Evolutionary conservation across 2,113 vertebrate genomes (phyloP).

Genomic region (Andinoacara biseriatus): DNA sequence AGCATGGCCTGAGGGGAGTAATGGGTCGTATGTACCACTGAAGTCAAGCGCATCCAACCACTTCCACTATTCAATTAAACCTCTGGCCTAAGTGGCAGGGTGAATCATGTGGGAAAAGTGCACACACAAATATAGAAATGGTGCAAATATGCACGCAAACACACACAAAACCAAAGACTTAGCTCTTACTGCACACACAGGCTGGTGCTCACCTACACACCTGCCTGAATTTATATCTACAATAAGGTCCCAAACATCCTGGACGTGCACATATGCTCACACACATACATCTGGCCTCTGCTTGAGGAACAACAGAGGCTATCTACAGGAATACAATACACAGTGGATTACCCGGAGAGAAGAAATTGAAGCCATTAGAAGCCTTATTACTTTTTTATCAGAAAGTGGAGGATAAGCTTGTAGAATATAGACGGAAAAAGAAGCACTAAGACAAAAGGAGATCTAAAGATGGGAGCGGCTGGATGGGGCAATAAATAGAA

Average conservation of each 20-base stretch:
- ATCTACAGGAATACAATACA: conserved; percentile 73
- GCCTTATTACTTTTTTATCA: conserved; percentile 84
- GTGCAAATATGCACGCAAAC: background rate
- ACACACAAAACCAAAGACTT: background rate
- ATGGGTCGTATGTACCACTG: conserved; percentile 42
- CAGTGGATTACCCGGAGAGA: conserved; percentile 57
- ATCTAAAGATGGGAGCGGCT: conserved; percentile 28
- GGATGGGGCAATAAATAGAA: conserved; percentile 14
- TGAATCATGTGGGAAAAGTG: conserved; percentile 53
- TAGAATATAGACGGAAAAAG: conserved; percentile 50
- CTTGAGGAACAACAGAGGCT: conserved; percentile 74
- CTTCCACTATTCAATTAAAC: conserved; percentile 69
- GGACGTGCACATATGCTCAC: conserved; percentile 10
- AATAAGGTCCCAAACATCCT: conserved; percentile 25
- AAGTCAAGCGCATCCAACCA: conserved; percentile 40
- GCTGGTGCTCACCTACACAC: background rate
- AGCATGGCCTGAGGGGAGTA: conserved; percentile 30
- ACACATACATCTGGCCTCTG: conserved; percentile 53
- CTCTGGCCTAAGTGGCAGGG: conserved; percentile 58
- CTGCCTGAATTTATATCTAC: conserved; percentile 6
- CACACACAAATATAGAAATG: conserved; percentile 33
- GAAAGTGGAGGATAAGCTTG: conserved; percentile 68
- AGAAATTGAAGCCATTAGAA: conserved; percentile 79
- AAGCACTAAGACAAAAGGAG: conserved; percentile 25
- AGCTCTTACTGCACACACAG: background rate